Evolutionary conservation across 2,888 invertebrate genomes (phyloP), one percentile per base, ranked within the genome.

Genomic region (Xanthorhoe designata): DNA sequence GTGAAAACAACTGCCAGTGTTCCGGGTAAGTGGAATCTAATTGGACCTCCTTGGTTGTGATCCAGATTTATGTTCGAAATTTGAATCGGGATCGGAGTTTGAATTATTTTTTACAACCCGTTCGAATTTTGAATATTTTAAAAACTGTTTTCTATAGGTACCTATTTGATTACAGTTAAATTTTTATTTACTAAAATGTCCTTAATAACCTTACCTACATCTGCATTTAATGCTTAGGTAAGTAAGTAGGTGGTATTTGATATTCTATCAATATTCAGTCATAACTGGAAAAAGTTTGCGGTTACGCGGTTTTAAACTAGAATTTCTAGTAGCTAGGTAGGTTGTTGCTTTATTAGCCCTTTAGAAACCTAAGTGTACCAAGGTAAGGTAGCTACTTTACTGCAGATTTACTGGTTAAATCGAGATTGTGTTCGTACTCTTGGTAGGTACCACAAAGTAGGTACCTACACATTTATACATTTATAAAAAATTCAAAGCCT

Each of bases 1-100:
- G 92, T 77, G 92, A 92, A 69, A 78, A 72, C 1, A 88, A 92
- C 81, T 92, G 92, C 81, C 91, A 92, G 70, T 92, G 92, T 64
- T 90, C 91, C 18, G 91, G 91, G 92, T 92, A 71, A 86, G 91
- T 86, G 72, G 50, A 47, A 47, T 63, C 49, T 42, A 24, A 58
- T 58, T 63, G 59, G 66, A 65, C 35, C 49, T 70, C 51, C 32
- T 32, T 32, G 32, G 7, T 19, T 60, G 56, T 42, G 38, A 42
- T 42, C 38, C 38, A 13, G 38, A 42, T 42, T 9, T 10, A 42
- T 42, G 38, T 61, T 57, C 56, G 24, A 24, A 24, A 24, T 24
- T 24, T 24, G 24, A 24, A 24, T 7, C 49, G 19, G 29, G 29
- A 8, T 57, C 32, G 15, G 17, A 1, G 38, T 13, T 42, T 13